Conservation (phyloP, 2,888 invertebrate species). For the Neoscelio sp. region DNA sequence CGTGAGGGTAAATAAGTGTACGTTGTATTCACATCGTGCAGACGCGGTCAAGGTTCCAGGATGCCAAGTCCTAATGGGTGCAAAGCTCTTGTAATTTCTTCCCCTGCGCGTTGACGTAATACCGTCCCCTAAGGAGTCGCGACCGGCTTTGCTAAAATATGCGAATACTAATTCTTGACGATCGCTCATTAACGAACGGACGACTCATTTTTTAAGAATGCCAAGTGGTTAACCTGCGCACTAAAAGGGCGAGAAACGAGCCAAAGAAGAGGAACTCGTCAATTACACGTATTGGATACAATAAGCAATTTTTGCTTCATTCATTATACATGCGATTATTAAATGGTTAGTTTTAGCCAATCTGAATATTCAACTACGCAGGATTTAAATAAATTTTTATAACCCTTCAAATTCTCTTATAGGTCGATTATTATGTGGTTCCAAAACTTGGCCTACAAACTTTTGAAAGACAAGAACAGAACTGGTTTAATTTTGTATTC, state of each 20-base stretch:
- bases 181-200: slow-evolving; percentile 63
- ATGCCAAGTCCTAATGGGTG: slow-evolving; percentile 58
- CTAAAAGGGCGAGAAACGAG: slow-evolving; percentile 24
- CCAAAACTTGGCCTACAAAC: too few species aligned
- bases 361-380: too few species aligned
- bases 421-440: too few species aligned
- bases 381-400: too few species aligned
- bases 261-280: slow-evolving; percentile 19
- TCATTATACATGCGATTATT: slow-evolving; percentile 1
- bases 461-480: too few species aligned
- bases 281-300: slow-evolving; percentile 30
- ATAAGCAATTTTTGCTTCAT: slow-evolving; percentile 11
- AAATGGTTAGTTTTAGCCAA: background rate
- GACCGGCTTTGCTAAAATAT: slow-evolving; percentile 58
- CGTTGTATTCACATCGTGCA: slow-evolving; percentile 56
- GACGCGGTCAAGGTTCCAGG: slow-evolving; percentile 66
- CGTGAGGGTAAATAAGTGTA: slow-evolving; percentile 51
- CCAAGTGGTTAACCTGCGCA: slow-evolving; percentile 48
- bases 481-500: too few species aligned
- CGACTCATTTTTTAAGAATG: slow-evolving; percentile 61
- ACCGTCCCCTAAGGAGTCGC: slow-evolving; percentile 44
- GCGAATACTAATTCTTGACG: slow-evolving; percentile 67
- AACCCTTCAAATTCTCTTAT: too few species aligned
- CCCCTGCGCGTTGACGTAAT: slow-evolving; percentile 42
- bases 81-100: slow-evolving; percentile 47